phyloP scores from a whole-genome alignment of 2,113 vertebrate species.

The Xiphorhynchus elegans region DNA sequence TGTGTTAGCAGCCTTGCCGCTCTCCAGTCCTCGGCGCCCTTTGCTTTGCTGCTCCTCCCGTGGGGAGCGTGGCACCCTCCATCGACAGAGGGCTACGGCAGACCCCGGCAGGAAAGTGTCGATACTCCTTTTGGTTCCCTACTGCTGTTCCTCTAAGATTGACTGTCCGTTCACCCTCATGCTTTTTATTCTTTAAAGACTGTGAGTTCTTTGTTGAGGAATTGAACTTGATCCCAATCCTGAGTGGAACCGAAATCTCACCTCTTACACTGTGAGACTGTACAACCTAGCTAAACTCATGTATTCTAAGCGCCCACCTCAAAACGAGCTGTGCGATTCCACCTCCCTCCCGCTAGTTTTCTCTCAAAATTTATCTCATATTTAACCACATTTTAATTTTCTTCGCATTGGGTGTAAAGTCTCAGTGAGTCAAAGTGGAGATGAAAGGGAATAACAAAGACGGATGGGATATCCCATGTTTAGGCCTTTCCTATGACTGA shows the following conservation, averaged over 20 bases:
- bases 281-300: rapidly evolving
- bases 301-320: rapidly evolving
- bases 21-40: rapidly evolving
- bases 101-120: neutral
- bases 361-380: neutral
- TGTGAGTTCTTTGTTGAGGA: neutral
- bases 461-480: neutral
- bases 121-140: rapidly evolving
- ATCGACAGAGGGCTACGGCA: neutral
- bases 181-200: neutral
- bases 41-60: rapidly evolving
- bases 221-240: neutral
- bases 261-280: neutral
- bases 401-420: neutral
- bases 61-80: neutral
- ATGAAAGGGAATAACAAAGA: neutral
- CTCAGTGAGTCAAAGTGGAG: neutral
- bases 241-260: neutral
- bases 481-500: neutral
- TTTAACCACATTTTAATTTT: neutral
- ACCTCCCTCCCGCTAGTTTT: neutral
- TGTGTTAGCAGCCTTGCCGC: neutral
- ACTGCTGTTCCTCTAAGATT: neutral
- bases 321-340: neutral
- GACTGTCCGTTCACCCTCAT: neutral